phyloP scores from a whole-genome alignment of 2,888 invertebrate species.

The Stictocephala bisonia region DNA sequence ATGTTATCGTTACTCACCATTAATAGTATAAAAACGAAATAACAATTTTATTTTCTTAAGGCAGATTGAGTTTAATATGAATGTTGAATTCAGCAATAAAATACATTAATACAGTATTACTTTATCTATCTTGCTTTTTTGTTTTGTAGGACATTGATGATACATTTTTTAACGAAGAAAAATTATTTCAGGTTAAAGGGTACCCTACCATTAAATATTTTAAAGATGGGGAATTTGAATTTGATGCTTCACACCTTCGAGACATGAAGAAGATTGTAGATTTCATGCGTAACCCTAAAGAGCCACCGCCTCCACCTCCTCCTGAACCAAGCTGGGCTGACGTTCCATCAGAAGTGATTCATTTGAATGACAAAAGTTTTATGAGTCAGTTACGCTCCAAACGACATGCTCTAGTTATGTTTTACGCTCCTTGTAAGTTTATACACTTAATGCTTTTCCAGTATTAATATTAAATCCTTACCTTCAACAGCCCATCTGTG shows the following conservation, averaged over 20 bases:
- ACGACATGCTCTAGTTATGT: conserved; percentile 90
- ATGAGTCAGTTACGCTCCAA: conserved; percentile 81
- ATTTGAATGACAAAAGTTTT: conserved; percentile 79
- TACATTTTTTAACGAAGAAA: too few relatives aligned
- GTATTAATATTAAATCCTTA: too few relatives aligned
- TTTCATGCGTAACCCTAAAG: conserved; percentile 87
- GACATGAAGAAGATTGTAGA: conserved; percentile 81
- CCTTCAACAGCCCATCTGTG: too few relatives aligned
- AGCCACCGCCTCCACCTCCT: conserved; percentile 83
- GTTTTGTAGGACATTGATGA: too few relatives aligned
- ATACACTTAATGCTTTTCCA: not conserved
- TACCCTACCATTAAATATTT: conserved; percentile 86
- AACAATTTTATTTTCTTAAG: too few relatives aligned
- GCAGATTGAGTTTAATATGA: too few relatives aligned
- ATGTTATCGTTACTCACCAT: too few relatives aligned
- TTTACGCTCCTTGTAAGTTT: conserved; percentile 91
- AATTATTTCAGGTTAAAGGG: conserved; percentile 65
- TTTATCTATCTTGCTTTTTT: too few relatives aligned
- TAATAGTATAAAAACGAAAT: too few relatives aligned
- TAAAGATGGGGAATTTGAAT: conserved; percentile 79
- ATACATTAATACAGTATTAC: too few relatives aligned
- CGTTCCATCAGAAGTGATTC: conserved; percentile 79
- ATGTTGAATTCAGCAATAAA: too few relatives aligned
- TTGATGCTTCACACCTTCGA: conserved; percentile 79
- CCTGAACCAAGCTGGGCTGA: conserved; percentile 87